Evolutionary conservation across 2,888 invertebrate genomes (phyloP).

Genomic region (Steinernema scapterisci): DNA sequence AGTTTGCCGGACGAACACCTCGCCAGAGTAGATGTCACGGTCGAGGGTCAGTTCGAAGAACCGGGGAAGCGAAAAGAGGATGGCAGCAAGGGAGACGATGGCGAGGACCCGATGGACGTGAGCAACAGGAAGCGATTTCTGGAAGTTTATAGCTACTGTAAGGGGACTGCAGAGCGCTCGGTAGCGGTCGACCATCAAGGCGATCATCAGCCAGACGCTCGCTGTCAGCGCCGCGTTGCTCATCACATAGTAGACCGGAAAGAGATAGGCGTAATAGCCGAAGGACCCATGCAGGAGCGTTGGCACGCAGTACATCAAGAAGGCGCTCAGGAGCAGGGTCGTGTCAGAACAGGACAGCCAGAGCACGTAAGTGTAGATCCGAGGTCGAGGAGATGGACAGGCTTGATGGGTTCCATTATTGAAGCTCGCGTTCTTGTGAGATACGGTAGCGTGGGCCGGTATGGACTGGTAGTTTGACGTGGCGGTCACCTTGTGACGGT

Average conservation of each 20-base stretch:
- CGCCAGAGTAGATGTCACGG: conserved; percentile 9
- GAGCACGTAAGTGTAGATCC: conserved; percentile 48
- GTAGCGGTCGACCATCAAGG: conserved; percentile 48
- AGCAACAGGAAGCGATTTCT: conserved; percentile 32
- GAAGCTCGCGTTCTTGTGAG: background rate
- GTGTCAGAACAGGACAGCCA: conserved; percentile 48
- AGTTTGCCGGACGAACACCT: conserved; percentile 39
- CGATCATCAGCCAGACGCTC: conserved; percentile 47
- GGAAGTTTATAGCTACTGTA: conserved; percentile 33
- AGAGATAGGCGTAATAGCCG: conserved; percentile 43
- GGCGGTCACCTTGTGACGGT: conserved; percentile 21
- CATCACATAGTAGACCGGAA: conserved; percentile 42
- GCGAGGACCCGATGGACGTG: conserved; percentile 40
- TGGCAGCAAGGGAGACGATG: conserved; percentile 38
- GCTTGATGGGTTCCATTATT: background rate
- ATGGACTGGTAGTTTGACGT: conserved; percentile 4
- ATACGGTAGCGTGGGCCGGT: background rate
- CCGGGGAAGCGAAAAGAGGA: conserved; percentile 44
- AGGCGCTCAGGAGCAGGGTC: conserved; percentile 42
- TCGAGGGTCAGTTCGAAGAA: conserved; percentile 44
- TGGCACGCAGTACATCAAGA: conserved; percentile 48
- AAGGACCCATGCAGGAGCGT: conserved; percentile 36
- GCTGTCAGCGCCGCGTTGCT: conserved; percentile 45
- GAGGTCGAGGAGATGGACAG: conserved; percentile 35
- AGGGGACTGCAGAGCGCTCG: conserved; percentile 43